Base-by-base conservation (phyloP, 2,888 invertebrate species). In the Glaucopsyche alexis region DNA sequence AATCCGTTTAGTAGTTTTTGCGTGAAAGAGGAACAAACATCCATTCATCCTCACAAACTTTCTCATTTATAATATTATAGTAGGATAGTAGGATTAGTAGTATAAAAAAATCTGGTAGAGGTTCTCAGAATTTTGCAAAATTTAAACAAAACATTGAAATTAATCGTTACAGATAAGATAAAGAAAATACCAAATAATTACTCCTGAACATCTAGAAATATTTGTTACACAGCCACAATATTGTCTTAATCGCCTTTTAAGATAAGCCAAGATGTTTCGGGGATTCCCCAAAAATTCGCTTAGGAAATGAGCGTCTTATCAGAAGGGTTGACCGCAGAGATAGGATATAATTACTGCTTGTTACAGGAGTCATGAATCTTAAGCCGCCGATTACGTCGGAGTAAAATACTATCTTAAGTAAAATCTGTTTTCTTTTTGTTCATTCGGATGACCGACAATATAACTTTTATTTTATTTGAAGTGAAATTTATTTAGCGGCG, bases 251-350 rank as follows among this genome's bases (percentile, higher is more conserved):
- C 67, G 66, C n/a, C n/a, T n/a, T n/a, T 72, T 72, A 45, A 72
- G 67, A 72, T 72, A n/a, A n/a, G n/a, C n/a, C n/a, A 72, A 72
- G 72, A 52, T 52, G 72, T 66, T 72, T 72, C 66, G 66, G 42
- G 72, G 52, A n/a, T n/a, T 72, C 67, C 49, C 19, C 67, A 52
- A 66, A 52, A 72, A 67, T 66, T 42, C 72, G 66, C 40, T 45
- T 9, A 55, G 74, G 72, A 76, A 75, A 77, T 74, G 72, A 74
- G 72, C 72, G 60, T 71, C 75, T 74, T 77, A 77, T 79, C 78
- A 75, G 38, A 74, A 73, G 52, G 72, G 74, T 65, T 67, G 75
- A 77, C 76, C 77, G 74, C 75, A 76, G 67, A 69, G 69, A 79
- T 77, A 77, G 72, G 72, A 75, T 75, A 78, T 60, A 60, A 60